These are phyloP conservation scores for Sepioteuthis lessoniana DNA, from an alignment of 2,888 invertebrate species.

Conservation along the genomic window DNA sequence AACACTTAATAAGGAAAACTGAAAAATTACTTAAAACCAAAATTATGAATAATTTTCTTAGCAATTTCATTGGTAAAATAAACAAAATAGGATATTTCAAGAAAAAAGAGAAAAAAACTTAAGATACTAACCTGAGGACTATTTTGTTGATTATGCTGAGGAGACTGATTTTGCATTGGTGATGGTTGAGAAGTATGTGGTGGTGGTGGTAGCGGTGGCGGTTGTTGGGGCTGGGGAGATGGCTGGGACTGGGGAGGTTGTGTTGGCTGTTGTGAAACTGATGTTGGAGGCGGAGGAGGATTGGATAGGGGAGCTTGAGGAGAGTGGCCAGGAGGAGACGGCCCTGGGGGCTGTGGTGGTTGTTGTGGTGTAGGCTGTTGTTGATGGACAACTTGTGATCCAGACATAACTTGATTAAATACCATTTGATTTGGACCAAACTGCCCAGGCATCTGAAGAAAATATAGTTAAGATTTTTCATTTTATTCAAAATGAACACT, in stretches of 20 bases:
- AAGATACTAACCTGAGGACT: constrained; percentile 61
- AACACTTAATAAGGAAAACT: no score
- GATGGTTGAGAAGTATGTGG: constrained; percentile 54
- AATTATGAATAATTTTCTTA: no score
- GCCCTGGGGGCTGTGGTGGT: constrained; percentile 57
- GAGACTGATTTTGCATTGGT: constrained; percentile 54
- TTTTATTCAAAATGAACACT: background rate
- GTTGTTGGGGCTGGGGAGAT: constrained; percentile 78
- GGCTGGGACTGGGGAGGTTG: constrained; percentile 63
- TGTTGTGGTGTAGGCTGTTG: constrained; percentile 58
- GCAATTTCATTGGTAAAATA: no score
- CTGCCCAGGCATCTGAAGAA: constrained; percentile 44
- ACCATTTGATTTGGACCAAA: constrained; percentile 53
- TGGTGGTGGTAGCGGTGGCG: constrained; percentile 76
- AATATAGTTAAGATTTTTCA: background rate
- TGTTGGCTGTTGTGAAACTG: constrained; percentile 68
- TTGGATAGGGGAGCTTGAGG: constrained; percentile 61
- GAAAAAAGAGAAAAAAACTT: background rate
- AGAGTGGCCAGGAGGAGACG: constrained; percentile 54
- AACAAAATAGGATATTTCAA: no score
- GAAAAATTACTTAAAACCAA: no score
- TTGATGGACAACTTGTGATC: constrained; percentile 53
- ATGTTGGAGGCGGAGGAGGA: constrained; percentile 58
- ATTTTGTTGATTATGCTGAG: constrained; percentile 60
- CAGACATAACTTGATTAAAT: constrained; percentile 55